phyloP scores from a whole-genome alignment of 2,113 vertebrate genomes.

The Gambusia holbrooki region DNA sequence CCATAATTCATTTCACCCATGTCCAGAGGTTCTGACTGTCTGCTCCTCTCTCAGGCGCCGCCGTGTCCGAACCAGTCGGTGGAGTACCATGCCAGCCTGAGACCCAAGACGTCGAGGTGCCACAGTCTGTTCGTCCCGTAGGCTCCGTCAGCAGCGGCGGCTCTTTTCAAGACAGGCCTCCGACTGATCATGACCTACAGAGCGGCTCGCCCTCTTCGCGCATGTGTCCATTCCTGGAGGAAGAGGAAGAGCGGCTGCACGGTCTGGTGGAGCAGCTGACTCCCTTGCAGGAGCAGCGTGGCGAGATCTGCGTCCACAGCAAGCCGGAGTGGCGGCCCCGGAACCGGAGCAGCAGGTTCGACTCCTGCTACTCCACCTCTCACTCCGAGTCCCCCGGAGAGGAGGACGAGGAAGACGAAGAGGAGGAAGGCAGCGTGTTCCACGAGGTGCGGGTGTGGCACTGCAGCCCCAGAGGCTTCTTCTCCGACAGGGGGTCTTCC shows the following conservation, averaged over 20 bases:
- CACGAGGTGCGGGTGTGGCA: constrained; percentile 74
- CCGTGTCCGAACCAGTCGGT: constrained; percentile 42
- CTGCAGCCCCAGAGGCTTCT: constrained; percentile 71
- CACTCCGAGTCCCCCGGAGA: constrained; percentile 79
- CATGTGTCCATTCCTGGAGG: constrained; percentile 56
- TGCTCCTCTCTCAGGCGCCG: constrained; percentile 75
- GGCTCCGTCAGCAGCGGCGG: constrained; percentile 39
- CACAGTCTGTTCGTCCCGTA: constrained; percentile 15
- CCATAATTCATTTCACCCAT: constrained; percentile 15
- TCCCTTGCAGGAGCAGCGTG: constrained; percentile 35
- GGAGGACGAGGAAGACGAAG: constrained; percentile 77
- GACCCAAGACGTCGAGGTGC: constrained; percentile 11
- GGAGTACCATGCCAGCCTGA: constrained; percentile 58
- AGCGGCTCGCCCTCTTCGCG: constrained; percentile 52
- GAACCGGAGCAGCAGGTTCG: constrained; percentile 73
- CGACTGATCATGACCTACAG: constrained; percentile 48
- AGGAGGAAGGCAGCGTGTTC: constrained; percentile 79
- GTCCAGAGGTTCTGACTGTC: constrained; percentile 71
- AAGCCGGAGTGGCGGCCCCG: constrained; percentile 73
- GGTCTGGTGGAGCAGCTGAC: constrained; percentile 35
- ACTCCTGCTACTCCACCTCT: constrained; percentile 83
- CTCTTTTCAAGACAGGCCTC: constrained; percentile 24
- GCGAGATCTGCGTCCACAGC: constrained; percentile 52
- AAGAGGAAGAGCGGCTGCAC: constrained; percentile 36
- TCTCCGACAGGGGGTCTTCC: constrained; percentile 74